Base-by-base conservation (phyloP, 2,888 invertebrate species). In the Ctena decussata region DNA sequence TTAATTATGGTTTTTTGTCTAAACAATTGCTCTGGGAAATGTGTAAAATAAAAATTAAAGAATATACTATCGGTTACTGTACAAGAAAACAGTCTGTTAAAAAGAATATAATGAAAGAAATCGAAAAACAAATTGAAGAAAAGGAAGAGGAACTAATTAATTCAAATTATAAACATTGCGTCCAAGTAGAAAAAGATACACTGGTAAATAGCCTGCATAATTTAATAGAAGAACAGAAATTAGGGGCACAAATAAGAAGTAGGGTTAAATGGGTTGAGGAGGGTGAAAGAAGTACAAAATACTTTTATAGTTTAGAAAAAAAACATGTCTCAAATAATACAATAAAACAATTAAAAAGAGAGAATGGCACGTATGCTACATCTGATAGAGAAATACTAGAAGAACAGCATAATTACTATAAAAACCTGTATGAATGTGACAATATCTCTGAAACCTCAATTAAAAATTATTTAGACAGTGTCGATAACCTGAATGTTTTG, bases 241-340 rank as follows among this genome's bases (percentile, higher is more conserved):
- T 30, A 21, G 41, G 44, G 0, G 65, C 65, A 12, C 60, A 76
- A 57, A 39, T 65, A 35, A 76, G 76, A 65, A 41, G 37, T 21
- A 39, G 76, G 27, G 60, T 41, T 2, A 60, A 65, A 44, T 60
- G 30, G 30, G 30, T 65, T 6, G 76, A 76, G 30, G 39, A 76
- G 35, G 60, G 76, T 1, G 75, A 75, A 39, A 76, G 41, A 21
- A 18, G 35, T 24, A 11, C 41, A n/a, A n/a, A 74, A 37, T 65
- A 57, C 27, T 53, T 74, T 97, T 97, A 92, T 96, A 96, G 73
- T n/a, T 12, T 73, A 15, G 79, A 79, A 60, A 79, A 73, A 46
- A 35, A 27, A 5, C 57, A 53, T 5, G 49, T 41, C 18, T 46
- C 37, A 18, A 73, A 73, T 2, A 72, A 79, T 24, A 57, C 65